These are phyloP conservation scores for Tenthredo notha DNA, from an alignment of 2,888 invertebrate genomes.

Conservation along the genomic window DNA sequence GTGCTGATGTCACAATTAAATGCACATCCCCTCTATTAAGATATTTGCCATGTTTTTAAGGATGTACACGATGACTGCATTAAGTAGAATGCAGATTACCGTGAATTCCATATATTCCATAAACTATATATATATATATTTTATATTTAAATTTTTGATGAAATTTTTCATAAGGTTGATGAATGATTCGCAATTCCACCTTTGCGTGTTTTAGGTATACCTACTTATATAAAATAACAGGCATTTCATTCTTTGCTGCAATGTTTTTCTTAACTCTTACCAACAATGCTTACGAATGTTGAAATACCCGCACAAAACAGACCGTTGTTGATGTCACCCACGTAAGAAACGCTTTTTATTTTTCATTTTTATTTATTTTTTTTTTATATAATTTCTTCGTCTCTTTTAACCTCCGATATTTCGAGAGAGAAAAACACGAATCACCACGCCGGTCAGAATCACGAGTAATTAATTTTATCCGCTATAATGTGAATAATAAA, in stretches of 20 bases:
- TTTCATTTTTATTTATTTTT: neutral
- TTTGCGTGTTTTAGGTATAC: neutral
- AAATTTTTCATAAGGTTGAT: neutral
- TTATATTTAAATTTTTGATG: conserved; percentile 48
- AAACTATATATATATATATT: neutral
- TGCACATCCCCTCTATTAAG: neutral
- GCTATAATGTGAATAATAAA: conserved; percentile 6
- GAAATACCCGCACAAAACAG: conserved; percentile 14
- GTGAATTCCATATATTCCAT: neutral
- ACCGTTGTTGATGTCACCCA: conserved; percentile 39
- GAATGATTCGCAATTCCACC: conserved; percentile 6
- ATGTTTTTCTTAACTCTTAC: conserved; percentile 43
- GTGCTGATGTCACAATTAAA: conserved; percentile 12
- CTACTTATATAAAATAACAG: conserved; percentile 44
- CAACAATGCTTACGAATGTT: conserved; percentile 35
- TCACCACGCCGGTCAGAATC: neutral
- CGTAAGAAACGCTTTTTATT: conserved; percentile 26
- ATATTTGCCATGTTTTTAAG: neutral
- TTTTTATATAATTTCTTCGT: neutral
- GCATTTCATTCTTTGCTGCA: conserved; percentile 45
- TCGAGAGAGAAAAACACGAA: neutral
- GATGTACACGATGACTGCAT: conserved; percentile 9
- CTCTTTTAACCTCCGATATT: neutral
- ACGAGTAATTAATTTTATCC: neutral
- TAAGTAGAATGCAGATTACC: neutral